Evolutionary conservation across 2,797 vertebrate species (phyloP), one percentile per base, ranked within the genome.

Genomic region (Nannoperca obscura): DNA sequence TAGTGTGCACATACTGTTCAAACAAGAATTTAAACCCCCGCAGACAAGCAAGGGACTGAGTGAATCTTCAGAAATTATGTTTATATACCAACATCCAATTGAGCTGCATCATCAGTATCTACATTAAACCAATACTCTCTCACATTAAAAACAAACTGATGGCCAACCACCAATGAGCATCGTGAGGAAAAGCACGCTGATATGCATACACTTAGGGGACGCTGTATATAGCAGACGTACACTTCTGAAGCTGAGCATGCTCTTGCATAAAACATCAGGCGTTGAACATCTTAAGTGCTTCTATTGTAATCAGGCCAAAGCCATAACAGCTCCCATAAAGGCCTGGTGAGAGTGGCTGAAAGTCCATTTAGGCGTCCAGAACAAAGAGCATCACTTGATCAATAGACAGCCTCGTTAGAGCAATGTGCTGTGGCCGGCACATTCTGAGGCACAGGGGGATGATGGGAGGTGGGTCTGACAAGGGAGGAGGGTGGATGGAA

Each of bases 251-350:
- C 77, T 19, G 70, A 66, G 86, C 63, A 20, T 85, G 86, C 83
- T 90, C 82, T 64, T 93, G 92, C 88, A 93, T 94, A 91, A 93
- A 93, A 92, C 92, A 93, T 93, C 88, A 89, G 75, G 30, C 79
- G 55, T 54, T 81, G 89, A 91, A 80, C 86, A 85, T 90, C 89
- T 89, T 93, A 93, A 94, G 91, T 93, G 93, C 91, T 88, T 80
- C 89, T 82, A 89, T 92, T 93, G 91, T 92, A 88, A 94, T 93
- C 89, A 91, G 89, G 78, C 85, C 71, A 59, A 80, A 84, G 87
- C 86, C 84, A 82, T 91, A 92, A 90, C 86, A 79, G 84, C 85
- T 77, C 73, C 76, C 80, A 85, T 90, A 87, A 91, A 90, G 86
- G 74, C 65, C 85, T 69, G 76, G 68, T 42, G 83, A 89, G 86